Percentiles rank a stretch among this genome's conserved stretches.
Conservation (phyloP, 1,140 invertebrate genomes). For the Mya arenaria region DNA sequence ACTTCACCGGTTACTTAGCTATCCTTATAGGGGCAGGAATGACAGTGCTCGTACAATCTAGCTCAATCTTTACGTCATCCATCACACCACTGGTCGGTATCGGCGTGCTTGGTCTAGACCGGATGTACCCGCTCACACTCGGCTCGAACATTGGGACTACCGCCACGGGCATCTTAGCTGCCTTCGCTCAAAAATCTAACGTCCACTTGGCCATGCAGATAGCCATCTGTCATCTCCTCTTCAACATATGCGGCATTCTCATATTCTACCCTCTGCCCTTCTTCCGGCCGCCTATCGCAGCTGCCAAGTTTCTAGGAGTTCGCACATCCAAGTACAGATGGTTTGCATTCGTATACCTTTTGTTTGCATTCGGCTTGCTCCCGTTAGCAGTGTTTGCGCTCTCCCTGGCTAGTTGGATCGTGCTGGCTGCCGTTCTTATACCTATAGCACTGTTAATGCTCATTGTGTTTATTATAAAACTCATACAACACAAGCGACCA, state of each 20-base stretch:
- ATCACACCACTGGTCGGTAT: conserved; percentile 85
- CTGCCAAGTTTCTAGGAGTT: conserved; percentile 83
- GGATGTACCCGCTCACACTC: conserved; percentile 85
- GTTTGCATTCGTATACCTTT: conserved; percentile 84
- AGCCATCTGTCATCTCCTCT: conserved; percentile 82
- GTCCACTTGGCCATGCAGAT: conserved; percentile 83
- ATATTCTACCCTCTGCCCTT: conserved; percentile 85
- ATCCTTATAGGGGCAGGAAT: conserved; percentile 83
- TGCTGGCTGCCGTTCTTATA: conserved; percentile 66
- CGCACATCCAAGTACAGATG: conserved; percentile 83
- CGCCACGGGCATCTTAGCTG: conserved; percentile 83
- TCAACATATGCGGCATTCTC: conserved; percentile 81
- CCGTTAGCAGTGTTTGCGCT: conserved; percentile 82
- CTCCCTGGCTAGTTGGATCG: conserved; percentile 75
- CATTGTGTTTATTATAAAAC: conserved; percentile 70
- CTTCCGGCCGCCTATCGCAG: conserved; percentile 82
- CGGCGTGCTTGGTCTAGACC: conserved; percentile 84
- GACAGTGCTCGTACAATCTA: conserved; percentile 85
- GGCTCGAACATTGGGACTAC: conserved; percentile 87
- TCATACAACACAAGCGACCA: conserved; percentile 68
- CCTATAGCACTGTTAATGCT: conserved; percentile 63
- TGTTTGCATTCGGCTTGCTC: conserved; percentile 83
- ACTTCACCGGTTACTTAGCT: conserved; percentile 83
- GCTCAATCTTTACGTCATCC: conserved; percentile 86
- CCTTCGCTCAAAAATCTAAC: conserved; percentile 80